Evolutionary conservation across 2,113 vertebrate genomes (phyloP).

Genomic region (Menura novaehollandiae): DNA sequence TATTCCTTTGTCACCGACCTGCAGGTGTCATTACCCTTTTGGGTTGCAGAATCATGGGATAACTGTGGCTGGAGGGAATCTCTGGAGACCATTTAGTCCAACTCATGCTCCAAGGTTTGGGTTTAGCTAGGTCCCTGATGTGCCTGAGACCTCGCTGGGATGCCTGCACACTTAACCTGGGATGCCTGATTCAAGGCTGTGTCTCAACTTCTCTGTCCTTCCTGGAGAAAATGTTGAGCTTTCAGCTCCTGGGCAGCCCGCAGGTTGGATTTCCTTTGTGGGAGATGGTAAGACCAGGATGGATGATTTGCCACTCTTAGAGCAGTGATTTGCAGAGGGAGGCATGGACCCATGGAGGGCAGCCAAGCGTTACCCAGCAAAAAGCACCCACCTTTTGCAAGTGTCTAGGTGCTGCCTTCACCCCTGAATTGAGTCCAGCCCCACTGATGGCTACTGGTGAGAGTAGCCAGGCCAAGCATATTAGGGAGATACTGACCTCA

Average conservation of each 20-base stretch:
- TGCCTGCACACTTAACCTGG: not conserved
- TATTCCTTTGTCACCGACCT: not conserved
- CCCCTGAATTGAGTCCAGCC: not conserved
- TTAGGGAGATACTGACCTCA: not conserved
- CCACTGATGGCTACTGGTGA: not conserved
- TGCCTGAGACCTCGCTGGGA: not conserved
- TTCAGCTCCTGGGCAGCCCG: not conserved
- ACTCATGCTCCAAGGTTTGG: accelerated
- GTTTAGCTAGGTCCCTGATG: not conserved
- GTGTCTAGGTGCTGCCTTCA: not conserved
- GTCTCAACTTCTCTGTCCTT: not conserved
- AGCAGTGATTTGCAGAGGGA: not conserved
- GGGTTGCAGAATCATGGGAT: not conserved
- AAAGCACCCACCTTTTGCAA: not conserved
- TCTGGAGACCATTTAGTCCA: not conserved
- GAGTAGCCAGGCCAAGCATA: not conserved
- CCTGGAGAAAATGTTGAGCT: not conserved
- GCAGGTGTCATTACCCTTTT: not conserved
- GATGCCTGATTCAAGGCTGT: not conserved
- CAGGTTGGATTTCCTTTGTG: accelerated
- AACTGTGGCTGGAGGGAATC: not conserved
- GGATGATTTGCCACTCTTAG: not conserved
- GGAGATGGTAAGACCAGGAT: not conserved
- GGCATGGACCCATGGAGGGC: accelerated
- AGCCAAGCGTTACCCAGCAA: not conserved